These are phyloP conservation scores for Polydrusus cervinus DNA, from an alignment of 2,888 invertebrate species.

Conservation along the genomic window DNA sequence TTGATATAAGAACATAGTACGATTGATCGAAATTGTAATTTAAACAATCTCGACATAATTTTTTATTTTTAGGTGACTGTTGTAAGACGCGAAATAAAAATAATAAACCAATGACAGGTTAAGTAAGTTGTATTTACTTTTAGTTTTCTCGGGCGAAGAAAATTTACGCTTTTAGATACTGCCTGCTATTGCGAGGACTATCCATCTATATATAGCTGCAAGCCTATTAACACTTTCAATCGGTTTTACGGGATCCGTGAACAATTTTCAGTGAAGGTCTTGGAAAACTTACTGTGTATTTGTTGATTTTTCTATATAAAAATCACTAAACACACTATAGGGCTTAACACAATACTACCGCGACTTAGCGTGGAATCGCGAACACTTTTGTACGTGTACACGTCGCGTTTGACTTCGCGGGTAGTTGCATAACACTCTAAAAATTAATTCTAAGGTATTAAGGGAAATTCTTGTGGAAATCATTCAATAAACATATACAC, in stretches of 20 bases:
- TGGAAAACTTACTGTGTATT: slow-evolving; percentile 48
- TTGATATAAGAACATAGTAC: too few species aligned
- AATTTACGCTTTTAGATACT: slow-evolving; percentile 47
- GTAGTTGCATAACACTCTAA: slow-evolving; percentile 42
- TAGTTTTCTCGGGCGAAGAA: slow-evolving; percentile 17
- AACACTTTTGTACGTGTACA: slow-evolving; percentile 21
- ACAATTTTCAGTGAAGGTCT: slow-evolving; percentile 24
- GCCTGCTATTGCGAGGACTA: slow-evolving; percentile 56
- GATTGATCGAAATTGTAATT: too few species aligned
- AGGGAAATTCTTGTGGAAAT: slow-evolving; percentile 32
- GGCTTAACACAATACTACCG: slow-evolving; percentile 29
- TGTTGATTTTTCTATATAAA: slow-evolving; percentile 35
- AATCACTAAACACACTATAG: slow-evolving; percentile 30
- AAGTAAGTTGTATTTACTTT: slow-evolving; percentile 35
- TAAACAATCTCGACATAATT: too few species aligned
- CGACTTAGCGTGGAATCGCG: slow-evolving; percentile 3
- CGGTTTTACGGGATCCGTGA: slow-evolving; percentile 14
- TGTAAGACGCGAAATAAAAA: slow-evolving; percentile 21
- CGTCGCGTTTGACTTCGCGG: slow-evolving; percentile 17
- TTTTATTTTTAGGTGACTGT: background rate
- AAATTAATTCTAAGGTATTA: slow-evolving; percentile 20
- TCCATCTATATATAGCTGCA: slow-evolving; percentile 62
- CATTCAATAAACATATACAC: slow-evolving; percentile 44
- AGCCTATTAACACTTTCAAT: slow-evolving; percentile 57
- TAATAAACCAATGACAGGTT: background rate